These are phyloP conservation scores for Azemiops feae DNA, from an alignment of 2,113 vertebrate genomes.

Conservation along the genomic window DNA sequence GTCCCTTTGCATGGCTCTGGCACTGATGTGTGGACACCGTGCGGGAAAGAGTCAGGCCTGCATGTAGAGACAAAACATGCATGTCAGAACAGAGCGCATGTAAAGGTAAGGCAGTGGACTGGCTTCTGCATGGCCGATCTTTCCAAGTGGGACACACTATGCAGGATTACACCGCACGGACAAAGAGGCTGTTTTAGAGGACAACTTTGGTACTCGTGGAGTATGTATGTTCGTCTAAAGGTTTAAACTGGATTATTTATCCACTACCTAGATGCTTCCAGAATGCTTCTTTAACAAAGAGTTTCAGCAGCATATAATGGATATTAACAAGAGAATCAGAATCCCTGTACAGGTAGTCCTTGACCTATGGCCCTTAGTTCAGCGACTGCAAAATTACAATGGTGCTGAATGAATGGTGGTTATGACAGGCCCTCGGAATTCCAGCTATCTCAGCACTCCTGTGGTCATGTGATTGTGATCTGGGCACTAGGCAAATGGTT, in stretches of 20 bases:
- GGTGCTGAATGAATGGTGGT: neutral
- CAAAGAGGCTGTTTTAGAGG: neutral
- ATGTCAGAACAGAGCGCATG: conserved; percentile 39
- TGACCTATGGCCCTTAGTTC: neutral
- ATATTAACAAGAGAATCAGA: neutral
- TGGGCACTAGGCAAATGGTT: neutral
- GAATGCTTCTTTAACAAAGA: neutral
- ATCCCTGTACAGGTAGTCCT: neutral
- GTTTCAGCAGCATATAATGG: neutral
- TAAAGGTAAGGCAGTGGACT: neutral
- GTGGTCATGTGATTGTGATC: neutral
- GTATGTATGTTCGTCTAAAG: neutral
- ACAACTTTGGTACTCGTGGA: neutral
- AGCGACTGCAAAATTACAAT: neutral
- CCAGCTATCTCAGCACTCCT: neutral
- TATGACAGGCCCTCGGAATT: neutral
- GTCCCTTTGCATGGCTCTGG: conserved; percentile 71
- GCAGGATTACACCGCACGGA: neutral
- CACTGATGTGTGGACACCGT: conserved; percentile 71
- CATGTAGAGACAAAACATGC: conserved; percentile 63
- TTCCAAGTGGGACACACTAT: neutral
- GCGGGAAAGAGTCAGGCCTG: conserved; percentile 79
- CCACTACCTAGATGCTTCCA: neutral
- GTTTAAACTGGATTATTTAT: neutral
- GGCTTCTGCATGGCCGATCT: neutral